A percentile compares a stretch with the other conserved stretches of the same genome.
Evolutionary conservation across 2,888 invertebrate genomes (phyloP).

Genomic region (Proisotoma minuta): DNA sequence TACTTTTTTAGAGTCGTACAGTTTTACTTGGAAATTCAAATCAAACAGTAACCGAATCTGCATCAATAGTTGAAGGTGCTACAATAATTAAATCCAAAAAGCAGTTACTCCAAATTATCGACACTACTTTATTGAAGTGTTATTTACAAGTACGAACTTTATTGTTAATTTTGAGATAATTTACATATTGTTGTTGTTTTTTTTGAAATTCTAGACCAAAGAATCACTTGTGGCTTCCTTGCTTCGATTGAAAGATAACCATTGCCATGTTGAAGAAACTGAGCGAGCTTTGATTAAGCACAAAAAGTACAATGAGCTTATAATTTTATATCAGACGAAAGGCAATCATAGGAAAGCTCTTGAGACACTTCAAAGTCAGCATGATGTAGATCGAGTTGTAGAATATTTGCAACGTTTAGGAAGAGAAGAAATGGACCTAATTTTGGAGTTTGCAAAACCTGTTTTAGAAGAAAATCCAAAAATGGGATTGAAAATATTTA

Average conservation of each 20-base stretch:
- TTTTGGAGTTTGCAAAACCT: constrained; percentile 92
- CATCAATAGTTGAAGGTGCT: constrained; percentile 50
- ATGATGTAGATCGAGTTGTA: constrained; percentile 73
- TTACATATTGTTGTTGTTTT: not conserved
- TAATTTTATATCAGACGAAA: constrained; percentile 91
- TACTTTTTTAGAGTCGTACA: constrained; percentile 26
- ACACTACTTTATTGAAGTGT: constrained; percentile 93
- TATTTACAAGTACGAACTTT: constrained; percentile 71
- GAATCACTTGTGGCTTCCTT: constrained; percentile 90
- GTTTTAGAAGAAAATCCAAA: constrained; percentile 78
- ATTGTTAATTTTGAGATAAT: not conserved
- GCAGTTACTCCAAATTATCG: constrained; percentile 82
- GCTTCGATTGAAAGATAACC: constrained; percentile 72
- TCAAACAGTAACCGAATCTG: constrained; percentile 43
- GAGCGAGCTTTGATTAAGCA: constrained; percentile 81
- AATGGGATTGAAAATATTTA: constrained; percentile 84
- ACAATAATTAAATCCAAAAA: constrained; percentile 57
- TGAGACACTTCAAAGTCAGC: constrained; percentile 74
- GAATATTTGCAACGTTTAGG: constrained; percentile 79
- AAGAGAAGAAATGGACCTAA: constrained; percentile 72
- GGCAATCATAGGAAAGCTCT: constrained; percentile 76
- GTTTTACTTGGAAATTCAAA: constrained; percentile 37
- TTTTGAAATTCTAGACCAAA: constrained; percentile 72
- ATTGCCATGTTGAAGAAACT: constrained; percentile 89
- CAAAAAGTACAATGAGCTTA: constrained; percentile 85